Percentiles rank a stretch among this genome's conserved stretches.
Conservation (phyloP, 2,888 invertebrate species). For the Gastrophysa polygoni region DNA sequence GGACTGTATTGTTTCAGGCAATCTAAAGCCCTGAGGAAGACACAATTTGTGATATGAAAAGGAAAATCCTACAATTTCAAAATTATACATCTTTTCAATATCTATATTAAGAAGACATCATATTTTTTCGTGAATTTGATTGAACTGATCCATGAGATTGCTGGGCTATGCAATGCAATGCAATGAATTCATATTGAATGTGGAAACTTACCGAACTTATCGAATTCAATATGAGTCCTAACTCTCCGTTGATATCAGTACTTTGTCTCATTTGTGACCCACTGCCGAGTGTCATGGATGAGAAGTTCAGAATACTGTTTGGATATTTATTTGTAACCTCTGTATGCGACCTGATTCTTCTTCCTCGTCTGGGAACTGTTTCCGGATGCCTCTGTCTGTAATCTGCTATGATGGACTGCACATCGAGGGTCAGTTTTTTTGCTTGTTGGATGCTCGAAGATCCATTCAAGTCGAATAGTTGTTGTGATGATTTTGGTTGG, state of each 20-base stretch:
- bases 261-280: slow-evolving; percentile 56
- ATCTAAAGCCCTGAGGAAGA: no score
- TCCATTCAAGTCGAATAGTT: slow-evolving; percentile 61
- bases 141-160: no score
- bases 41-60: no score
- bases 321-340: slow-evolving; percentile 39
- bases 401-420: slow-evolving; percentile 82
- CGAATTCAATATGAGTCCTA: slow-evolving; percentile 51
- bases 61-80: no score
- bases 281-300: slow-evolving; percentile 58
- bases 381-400: slow-evolving; percentile 79
- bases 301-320: slow-evolving; percentile 50
- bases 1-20: no score
- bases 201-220: slow-evolving; percentile 51
- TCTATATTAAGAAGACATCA: no score
- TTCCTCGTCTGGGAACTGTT: slow-evolving; percentile 70
- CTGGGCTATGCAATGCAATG: no score
- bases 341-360: slow-evolving; percentile 62
- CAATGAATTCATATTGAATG: no score
- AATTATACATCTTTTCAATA: no score
- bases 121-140: no score
- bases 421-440: slow-evolving; percentile 79
- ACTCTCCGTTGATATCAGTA: slow-evolving; percentile 50
- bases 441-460: slow-evolving; percentile 63
- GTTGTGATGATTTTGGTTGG: slow-evolving; percentile 59